Evolutionary conservation across 2,888 invertebrate genomes (phyloP).

Genomic region (Dugesia japonica): DNA sequence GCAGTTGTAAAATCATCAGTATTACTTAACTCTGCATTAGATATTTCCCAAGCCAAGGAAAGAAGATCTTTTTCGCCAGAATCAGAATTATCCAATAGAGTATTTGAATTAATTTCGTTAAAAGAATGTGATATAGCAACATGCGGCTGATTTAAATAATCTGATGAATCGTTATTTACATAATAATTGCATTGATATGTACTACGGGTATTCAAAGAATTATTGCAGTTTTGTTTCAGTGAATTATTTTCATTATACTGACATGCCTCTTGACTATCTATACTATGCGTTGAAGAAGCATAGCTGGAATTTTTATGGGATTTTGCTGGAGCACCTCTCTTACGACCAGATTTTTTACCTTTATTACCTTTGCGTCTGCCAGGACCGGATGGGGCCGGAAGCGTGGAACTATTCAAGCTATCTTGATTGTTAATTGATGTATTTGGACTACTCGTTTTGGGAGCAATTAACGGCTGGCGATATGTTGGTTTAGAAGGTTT

Average conservation of each 20-base stretch:
- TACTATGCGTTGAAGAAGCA: constrained; percentile 4
- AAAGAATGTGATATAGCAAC: neutral
- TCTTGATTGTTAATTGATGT: neutral
- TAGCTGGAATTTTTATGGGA: constrained; percentile 11
- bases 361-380: constrained; percentile 2
- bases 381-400: neutral
- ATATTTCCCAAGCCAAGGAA: constrained; percentile 26
- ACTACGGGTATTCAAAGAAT: neutral
- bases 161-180: constrained; percentile 14
- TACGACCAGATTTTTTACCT: constrained; percentile 20
- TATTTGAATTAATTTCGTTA: neutral
- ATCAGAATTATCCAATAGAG: neutral
- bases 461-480: constrained; percentile 20
- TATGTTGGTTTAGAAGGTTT: constrained; percentile 21
- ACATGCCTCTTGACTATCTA: neutral
- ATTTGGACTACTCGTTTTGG: constrained; percentile 26
- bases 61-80: constrained; percentile 22
- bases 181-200: constrained; percentile 20
- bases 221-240: neutral
- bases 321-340: constrained; percentile 22
- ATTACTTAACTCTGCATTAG: neutral
- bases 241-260: neutral
- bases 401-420: neutral
- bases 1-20: neutral
- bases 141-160: constrained; percentile 13